Base-by-base conservation (phyloP, 2,888 invertebrate species). In the Smittia aterrima region DNA sequence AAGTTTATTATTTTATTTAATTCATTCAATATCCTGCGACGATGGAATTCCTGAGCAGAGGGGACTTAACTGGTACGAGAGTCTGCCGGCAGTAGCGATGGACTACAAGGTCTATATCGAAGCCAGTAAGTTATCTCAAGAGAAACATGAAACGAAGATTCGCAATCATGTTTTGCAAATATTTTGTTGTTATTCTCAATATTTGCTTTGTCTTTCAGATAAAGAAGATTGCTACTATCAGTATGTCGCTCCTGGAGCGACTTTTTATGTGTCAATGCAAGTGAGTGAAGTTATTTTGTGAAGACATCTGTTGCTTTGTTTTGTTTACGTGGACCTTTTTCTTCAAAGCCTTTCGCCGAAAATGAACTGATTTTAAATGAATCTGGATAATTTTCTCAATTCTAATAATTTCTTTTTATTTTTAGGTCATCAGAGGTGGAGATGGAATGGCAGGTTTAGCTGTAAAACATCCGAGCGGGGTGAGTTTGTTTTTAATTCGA, bases 221-320 rank as follows among this genome's bases (percentile, higher is more conserved):
- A 91, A 90, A 81, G 96, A 96, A 83, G 96, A 97, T 80, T 97
- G 97, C 84, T 97, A 96, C 83, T 95, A 89, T 82, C 96, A 97
- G 85, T 95, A 92, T 85, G 95, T 96, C 75, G 92, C 95, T 79
- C 89, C 91, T 74, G 94, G 94, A 73, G 95, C 96, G 22, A 95
- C 95, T 75, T 92, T 97, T 81, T 96, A 95, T 84, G 93, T 95
- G 76, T 94, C 95, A 78, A 96, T 95, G 84, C 95, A 96, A 88
- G 96, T 95, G 83, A 83, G 80, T 80, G 62, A 32, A 20, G 13
- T 40, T 54, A 13, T 24, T 74, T 71, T n/a, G 53, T 58, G 24
- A 6, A 74, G 22, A 24, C 74, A 74, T 47, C 66, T 62, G 22
- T 20, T 68, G 62, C 18, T n/a, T n/a, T n/a, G n/a, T n/a, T n/a